Conservation (phyloP, 2,888 invertebrate species). For the Allygus modestus region DNA sequence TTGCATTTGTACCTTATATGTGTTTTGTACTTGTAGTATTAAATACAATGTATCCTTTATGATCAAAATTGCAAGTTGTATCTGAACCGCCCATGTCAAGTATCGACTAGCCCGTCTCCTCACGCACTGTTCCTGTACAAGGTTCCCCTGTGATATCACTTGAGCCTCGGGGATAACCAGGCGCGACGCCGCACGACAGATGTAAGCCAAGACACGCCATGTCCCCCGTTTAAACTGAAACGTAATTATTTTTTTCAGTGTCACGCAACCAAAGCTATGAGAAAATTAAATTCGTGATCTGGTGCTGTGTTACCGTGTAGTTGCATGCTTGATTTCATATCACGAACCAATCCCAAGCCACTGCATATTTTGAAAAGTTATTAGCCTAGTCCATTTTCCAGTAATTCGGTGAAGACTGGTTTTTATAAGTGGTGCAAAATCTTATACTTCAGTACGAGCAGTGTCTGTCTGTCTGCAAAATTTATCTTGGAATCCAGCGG, state of each 20-base stretch:
- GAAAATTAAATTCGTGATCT: conserved; percentile 53
- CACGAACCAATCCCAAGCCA: conserved; percentile 24
- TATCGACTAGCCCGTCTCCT: no score
- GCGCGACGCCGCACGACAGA: neutral
- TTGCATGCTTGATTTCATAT: conserved; percentile 42
- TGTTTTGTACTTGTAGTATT: no score
- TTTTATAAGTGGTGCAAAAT: neutral
- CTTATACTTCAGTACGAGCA: no score
- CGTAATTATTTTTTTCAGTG: conserved; percentile 54
- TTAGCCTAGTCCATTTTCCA: neutral
- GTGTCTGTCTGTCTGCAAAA: no score
- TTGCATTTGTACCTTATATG: no score
- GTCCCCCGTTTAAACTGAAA: conserved; percentile 21
- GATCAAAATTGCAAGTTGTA: no score
- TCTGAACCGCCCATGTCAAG: no score
- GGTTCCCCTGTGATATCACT: neutral
- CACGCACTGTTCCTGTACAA: no score
- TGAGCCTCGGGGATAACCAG: conserved; percentile 1
- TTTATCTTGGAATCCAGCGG: no score
- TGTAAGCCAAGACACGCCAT: conserved; percentile 45
- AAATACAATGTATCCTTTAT: no score
- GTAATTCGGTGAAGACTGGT: neutral
- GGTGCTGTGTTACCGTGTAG: conserved; percentile 37
- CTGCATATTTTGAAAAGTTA: neutral
- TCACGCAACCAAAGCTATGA: conserved; percentile 50